A percentile compares a stretch with the other conserved stretches of the same genome.
Conservation (phyloP, 2,797 vertebrate genomes). For the Lophura swinhoii region DNA sequence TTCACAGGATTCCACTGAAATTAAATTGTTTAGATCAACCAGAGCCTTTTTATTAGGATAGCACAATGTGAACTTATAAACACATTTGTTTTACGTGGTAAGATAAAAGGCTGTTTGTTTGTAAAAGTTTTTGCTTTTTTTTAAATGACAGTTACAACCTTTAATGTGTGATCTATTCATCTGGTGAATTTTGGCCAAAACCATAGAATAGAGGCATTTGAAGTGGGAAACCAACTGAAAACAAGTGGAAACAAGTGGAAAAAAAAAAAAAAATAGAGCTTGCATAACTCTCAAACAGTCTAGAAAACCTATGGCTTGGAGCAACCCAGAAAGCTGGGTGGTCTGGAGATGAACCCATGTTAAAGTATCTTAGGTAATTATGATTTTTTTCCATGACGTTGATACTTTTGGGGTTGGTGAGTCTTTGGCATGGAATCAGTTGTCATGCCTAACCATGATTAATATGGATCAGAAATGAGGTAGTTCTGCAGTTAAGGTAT, state of each 20-base stretch:
- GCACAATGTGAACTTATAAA: conserved; percentile 37
- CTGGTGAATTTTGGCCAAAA: conserved; percentile 9
- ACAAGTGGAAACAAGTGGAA: background rate
- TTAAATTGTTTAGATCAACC: conserved; percentile 33
- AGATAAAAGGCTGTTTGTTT: conserved; percentile 50
- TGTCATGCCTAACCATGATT: background rate
- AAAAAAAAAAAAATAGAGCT: background rate
- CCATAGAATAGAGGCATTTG: background rate
- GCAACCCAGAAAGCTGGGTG: background rate
- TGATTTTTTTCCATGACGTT: background rate
- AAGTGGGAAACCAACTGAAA: background rate
- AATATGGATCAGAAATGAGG: background rate
- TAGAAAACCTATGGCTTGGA: conserved; percentile 40
- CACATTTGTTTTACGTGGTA: conserved; percentile 20
- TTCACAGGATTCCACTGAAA: background rate
- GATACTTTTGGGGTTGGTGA: background rate
- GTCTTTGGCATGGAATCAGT: background rate
- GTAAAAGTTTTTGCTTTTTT: background rate
- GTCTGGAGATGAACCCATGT: conserved; percentile 23
- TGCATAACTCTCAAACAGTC: background rate
- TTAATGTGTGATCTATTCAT: conserved; percentile 34
- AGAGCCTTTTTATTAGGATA: conserved; percentile 36
- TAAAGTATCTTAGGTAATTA: background rate
- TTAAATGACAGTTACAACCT: background rate
- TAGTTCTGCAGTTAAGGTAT: background rate